phyloP scores from a whole-genome alignment of 2,797 vertebrate genomes.

The Antennarius maculatus region DNA sequence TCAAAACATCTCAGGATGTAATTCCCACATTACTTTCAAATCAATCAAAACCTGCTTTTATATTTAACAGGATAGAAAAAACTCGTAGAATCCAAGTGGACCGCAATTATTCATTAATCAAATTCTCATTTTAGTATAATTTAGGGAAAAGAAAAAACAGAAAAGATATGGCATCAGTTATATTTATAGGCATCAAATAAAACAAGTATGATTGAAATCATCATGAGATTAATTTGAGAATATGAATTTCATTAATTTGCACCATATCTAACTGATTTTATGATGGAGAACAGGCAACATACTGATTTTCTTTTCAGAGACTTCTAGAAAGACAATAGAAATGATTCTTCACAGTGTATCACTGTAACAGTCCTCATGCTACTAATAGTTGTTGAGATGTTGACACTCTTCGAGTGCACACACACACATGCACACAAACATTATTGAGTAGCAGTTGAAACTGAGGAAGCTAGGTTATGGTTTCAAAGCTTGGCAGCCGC shows the following conservation, averaged over 20 bases:
- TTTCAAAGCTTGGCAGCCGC: slow-evolving; percentile 43
- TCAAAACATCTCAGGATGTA: not conserved
- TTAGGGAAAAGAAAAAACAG: too few relatives aligned
- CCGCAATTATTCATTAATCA: too few relatives aligned
- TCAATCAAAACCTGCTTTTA: slow-evolving; percentile 25
- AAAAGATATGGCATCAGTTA: too few relatives aligned
- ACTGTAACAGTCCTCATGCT: slow-evolving; percentile 36
- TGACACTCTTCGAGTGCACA: slow-evolving; percentile 37
- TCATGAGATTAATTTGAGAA: too few relatives aligned
- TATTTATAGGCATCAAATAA: too few relatives aligned
- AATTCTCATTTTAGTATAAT: too few relatives aligned
- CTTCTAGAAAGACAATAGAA: slow-evolving; percentile 39
- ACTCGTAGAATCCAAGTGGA: not conserved
- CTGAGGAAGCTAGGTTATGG: slow-evolving; percentile 41
- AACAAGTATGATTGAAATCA: too few relatives aligned
- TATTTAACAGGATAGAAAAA: slow-evolving; percentile 4
- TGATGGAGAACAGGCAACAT: not conserved
- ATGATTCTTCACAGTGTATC: slow-evolving; percentile 11
- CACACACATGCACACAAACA: not conserved
- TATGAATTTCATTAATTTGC: too few relatives aligned
- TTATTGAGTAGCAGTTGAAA: slow-evolving; percentile 51
- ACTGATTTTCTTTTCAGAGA: not conserved
- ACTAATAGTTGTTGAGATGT: slow-evolving; percentile 43
- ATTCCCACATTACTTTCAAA: not conserved
- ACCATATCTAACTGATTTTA: not conserved